Base-by-base conservation (phyloP, 1,140 invertebrate species). In the Zaprionus ornatus region DNA sequence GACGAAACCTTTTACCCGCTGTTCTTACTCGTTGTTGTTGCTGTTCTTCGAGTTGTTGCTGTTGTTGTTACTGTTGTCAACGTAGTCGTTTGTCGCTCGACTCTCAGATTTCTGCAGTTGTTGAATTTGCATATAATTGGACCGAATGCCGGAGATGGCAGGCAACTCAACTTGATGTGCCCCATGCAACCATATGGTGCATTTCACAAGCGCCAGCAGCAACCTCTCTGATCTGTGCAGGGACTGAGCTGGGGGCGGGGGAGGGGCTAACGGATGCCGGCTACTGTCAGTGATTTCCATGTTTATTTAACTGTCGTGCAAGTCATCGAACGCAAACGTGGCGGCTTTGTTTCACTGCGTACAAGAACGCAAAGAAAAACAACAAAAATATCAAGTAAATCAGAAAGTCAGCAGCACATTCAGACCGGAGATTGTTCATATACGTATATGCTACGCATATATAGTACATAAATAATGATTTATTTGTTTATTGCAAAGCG, bases 401-500 rank as follows among this genome's bases (percentile, higher is more conserved):
- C 40, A 25, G 23, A 29, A 29, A 50, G 40, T 62, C 55, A 68
- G 55, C 55, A n/a, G 12, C 32, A 56, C 50, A 27, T 52, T 13
- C 48, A 55, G 23, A 19, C 48, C 68, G 6, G n/a, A 45, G 65
- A 68, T 74, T 56, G 64, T 77, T 83, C 64, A 77, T 79, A 82
- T 55, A 55, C 25, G 17, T 45, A 61, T 62, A 15, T 7, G 5
- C 15, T 0, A 6, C 29, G 27, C 9, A 29, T 40, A 57, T 45
- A 59, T 45, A 29, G 65, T 60, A 29, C 57, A 75, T 87, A 88
- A 88, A 84, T 88, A 87, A 87, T 87, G 84, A 87, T 87, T 87
- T 88, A 87, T 88, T 87, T 88, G 85, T 90, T 90, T 88, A 88
- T 88, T 80, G 78, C 68, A 81, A 87, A 70, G 85, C 80, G 74